phyloP scores from a whole-genome alignment of 2,888 invertebrate genomes.

The Synergus japonicus region DNA sequence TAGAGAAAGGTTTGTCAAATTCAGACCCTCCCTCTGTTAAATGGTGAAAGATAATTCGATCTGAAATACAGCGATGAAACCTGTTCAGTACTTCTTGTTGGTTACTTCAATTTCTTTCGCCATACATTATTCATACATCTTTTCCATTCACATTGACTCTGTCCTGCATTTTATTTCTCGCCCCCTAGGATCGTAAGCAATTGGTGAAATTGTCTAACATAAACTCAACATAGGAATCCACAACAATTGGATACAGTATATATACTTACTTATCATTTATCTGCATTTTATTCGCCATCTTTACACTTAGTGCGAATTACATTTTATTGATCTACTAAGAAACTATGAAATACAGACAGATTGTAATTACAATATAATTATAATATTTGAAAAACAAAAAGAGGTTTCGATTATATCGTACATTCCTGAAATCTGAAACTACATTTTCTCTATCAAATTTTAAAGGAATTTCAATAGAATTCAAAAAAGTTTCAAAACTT shows the following conservation, averaged over 20 bases:
- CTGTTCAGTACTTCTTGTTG: slow-evolving; percentile 14
- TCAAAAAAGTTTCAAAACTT: too few species aligned
- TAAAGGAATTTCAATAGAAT: too few species aligned
- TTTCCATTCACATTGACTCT: slow-evolving; percentile 21
- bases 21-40: slow-evolving; percentile 9
- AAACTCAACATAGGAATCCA: slow-evolving; percentile 37
- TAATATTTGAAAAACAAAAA: too few species aligned
- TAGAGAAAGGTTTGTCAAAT: slow-evolving; percentile 39
- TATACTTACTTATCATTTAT: not conserved
- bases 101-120: slow-evolving; percentile 27
- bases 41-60: slow-evolving; percentile 30
- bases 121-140: slow-evolving; percentile 41
- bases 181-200: slow-evolving; percentile 24
- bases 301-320: too few species aligned
- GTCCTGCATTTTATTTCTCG: slow-evolving; percentile 3
- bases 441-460: too few species aligned
- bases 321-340: too few species aligned
- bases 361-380: too few species aligned
- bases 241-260: slow-evolving; percentile 41
- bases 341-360: too few species aligned
- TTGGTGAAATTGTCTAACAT: slow-evolving; percentile 9
- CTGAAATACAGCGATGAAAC: slow-evolving; percentile 22
- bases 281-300: not conserved
- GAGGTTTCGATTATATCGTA: too few species aligned
- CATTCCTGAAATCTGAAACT: too few species aligned